Conservation (phyloP, 2,888 invertebrate species). For the Mycalesis mineus region DNA sequence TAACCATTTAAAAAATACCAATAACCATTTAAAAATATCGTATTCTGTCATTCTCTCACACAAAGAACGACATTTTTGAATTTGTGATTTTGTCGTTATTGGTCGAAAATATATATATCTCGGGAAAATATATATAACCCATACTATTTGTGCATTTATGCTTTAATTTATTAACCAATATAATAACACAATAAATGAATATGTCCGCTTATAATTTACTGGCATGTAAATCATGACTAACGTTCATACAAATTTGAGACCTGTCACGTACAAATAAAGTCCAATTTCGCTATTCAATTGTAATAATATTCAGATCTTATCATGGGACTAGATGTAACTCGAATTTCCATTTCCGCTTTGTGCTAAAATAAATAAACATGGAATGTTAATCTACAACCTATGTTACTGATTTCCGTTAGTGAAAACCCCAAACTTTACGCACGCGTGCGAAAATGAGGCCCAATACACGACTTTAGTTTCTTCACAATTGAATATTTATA, state of each 20-base stretch:
- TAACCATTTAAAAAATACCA: no score
- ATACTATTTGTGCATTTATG: no score
- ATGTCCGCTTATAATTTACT: not conserved
- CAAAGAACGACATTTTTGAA: no score
- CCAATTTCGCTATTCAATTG: not conserved
- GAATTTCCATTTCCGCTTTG: slow-evolving; percentile 9
- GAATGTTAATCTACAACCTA: slow-evolving; percentile 69
- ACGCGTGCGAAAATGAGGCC: slow-evolving; percentile 1
- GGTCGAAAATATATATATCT: no score
- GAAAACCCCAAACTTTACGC: not conserved
- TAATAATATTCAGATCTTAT: slow-evolving; percentile 20
- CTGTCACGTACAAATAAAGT: not conserved
- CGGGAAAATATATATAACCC: no score
- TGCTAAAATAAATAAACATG: slow-evolving; percentile 36
- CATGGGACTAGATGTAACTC: slow-evolving; percentile 13
- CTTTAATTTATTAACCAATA: not conserved
- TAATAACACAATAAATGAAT: not conserved
- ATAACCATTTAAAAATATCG: no score
- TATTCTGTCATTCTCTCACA: no score
- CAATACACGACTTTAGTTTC: no score
- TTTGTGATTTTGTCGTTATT: no score
- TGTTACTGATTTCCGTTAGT: slow-evolving; percentile 36
- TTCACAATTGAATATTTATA: no score
- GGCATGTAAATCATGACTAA: not conserved
- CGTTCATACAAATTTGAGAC: not conserved